phyloP scores from a whole-genome alignment of 92 coral and sea anemone species.

The Nematostella vectensis region DNA sequence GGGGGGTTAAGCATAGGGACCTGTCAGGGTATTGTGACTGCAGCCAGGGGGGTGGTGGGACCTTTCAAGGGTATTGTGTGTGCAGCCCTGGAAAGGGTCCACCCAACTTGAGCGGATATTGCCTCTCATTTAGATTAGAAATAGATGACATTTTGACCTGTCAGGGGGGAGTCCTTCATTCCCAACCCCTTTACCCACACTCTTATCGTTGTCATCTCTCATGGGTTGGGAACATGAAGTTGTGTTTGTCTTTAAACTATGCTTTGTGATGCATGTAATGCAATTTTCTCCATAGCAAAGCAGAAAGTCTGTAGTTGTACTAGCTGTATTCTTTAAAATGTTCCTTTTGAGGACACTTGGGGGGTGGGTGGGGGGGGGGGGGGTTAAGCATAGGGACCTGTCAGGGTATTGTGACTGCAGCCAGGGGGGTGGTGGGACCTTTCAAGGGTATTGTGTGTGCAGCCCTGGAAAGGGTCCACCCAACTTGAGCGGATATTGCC shows the following conservation, averaged over 20 bases:
- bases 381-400: conserved; percentile 8
- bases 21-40: conserved; percentile 4
- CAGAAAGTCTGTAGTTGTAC: no score
- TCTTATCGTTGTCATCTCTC: conserved; percentile 1
- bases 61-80: conserved; percentile 5
- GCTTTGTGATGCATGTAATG: no score
- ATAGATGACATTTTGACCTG: neutral
- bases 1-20: conserved; percentile 2
- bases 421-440: neutral
- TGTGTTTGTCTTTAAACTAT: no score
- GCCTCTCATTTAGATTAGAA: conserved; percentile 1
- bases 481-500: neutral
- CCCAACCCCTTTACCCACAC: conserved; percentile 4
- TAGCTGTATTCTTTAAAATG: no score
- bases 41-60: neutral
- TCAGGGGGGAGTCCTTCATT: conserved; percentile 5
- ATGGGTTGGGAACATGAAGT: conserved; percentile 14
- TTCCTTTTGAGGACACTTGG: no score
- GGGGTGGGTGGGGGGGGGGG: neutral
- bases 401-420: conserved; percentile 1
- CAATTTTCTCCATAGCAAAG: no score
- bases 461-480: conserved; percentile 3
- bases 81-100: conserved; percentile 2
- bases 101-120: neutral
- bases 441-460: conserved; percentile 7